phyloP scores from a whole-genome alignment of 1,140 invertebrate species.

The Bicyclus anynana region DNA sequence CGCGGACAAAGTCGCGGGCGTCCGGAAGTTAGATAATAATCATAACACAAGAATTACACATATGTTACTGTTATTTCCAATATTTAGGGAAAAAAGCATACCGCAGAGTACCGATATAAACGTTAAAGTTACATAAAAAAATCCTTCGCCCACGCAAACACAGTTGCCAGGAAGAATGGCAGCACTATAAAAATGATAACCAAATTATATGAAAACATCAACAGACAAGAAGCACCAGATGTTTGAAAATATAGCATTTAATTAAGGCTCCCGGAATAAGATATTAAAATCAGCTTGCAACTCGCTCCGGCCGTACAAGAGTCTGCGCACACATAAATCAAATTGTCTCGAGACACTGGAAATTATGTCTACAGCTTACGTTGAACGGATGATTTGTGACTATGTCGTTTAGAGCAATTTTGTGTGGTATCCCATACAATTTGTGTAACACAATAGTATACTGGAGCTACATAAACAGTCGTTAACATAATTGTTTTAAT shows the following conservation, averaged over 20 bases:
- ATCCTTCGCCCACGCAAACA: too few relatives aligned
- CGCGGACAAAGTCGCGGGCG: too few relatives aligned
- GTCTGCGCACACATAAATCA: slow-evolving; percentile 20
- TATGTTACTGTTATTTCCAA: too few relatives aligned
- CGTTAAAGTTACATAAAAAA: too few relatives aligned
- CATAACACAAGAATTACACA: too few relatives aligned
- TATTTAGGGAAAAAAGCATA: too few relatives aligned
- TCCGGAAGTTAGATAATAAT: too few relatives aligned
- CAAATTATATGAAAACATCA: slow-evolving; percentile 15
- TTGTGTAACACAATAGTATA: background rate
- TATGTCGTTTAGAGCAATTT: background rate
- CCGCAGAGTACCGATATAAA: too few relatives aligned
- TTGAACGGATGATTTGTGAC: slow-evolving; percentile 12
- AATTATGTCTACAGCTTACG: slow-evolving; percentile 15
- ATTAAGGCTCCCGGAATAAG: slow-evolving; percentile 22
- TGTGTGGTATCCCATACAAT: background rate
- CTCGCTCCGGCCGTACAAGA: slow-evolving; percentile 6
- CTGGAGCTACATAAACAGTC: background rate
- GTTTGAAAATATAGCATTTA: slow-evolving; percentile 27
- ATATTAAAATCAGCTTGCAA: slow-evolving; percentile 21
- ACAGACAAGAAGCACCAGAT: slow-evolving; percentile 16
- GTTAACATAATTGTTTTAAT: background rate
- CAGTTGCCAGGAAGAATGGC: background rate
- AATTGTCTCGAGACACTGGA: slow-evolving; percentile 4
- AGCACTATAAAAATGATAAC: slow-evolving; percentile 8